Percentiles rank a stretch among this genome's conserved stretches.
phyloP scores from a whole-genome alignment of 2,113 vertebrate genomes.

The Abramis brama region DNA sequence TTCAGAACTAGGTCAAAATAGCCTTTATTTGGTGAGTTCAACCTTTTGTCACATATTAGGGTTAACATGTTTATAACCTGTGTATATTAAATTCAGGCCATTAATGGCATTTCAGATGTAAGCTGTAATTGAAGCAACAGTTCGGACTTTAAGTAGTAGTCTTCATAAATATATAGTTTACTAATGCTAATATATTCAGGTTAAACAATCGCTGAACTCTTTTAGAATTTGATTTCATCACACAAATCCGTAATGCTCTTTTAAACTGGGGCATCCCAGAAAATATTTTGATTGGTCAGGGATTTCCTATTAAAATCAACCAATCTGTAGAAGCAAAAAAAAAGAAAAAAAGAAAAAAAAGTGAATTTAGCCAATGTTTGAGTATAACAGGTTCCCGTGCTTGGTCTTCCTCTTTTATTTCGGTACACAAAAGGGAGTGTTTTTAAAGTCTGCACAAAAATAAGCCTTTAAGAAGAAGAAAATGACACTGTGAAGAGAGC shows the following conservation, averaged over 20 bases:
- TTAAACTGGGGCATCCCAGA: conserved; percentile 44
- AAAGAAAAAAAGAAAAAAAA: conserved; percentile 11
- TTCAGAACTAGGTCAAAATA: conserved; percentile 30
- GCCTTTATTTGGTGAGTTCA: conserved; percentile 24
- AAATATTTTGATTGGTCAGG: conserved; percentile 61
- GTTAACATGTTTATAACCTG: conserved; percentile 18
- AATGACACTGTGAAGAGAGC: not conserved
- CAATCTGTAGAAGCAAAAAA: conserved; percentile 53
- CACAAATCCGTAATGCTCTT: conserved; percentile 27
- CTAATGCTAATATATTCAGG: conserved; percentile 7
- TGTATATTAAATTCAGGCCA: conserved; percentile 12
- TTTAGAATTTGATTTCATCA: not conserved
- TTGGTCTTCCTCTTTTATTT: conserved; percentile 34
- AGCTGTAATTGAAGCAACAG: not conserved
- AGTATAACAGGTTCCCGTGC: conserved; percentile 32
- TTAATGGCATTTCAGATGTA: not conserved
- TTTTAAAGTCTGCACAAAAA: conserved; percentile 19
- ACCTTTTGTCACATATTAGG: conserved; percentile 10
- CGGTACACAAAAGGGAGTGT: conserved; percentile 19
- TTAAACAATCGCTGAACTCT: conserved; percentile 4
- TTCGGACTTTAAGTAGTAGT: not conserved
- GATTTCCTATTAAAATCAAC: conserved; percentile 58
- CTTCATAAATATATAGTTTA: conserved; percentile 6
- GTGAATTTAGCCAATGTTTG: conserved; percentile 28
- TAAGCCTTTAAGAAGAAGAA: not conserved